phyloP scores from a whole-genome alignment of 2,888 invertebrate species.

The Quadriops clusia region DNA sequence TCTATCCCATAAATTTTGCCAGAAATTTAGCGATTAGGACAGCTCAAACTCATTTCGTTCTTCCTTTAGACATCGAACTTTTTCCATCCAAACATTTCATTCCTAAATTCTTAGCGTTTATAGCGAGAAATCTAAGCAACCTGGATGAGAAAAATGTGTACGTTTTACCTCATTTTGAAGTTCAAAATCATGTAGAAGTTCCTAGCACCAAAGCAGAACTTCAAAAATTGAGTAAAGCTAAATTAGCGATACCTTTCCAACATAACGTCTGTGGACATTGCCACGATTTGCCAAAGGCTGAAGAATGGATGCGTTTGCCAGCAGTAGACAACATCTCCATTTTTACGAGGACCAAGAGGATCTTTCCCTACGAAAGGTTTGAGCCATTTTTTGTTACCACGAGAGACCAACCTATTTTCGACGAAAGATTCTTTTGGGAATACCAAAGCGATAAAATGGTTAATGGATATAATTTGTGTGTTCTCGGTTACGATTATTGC shows the following conservation, averaged over 20 bases:
- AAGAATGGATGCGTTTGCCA: constrained; percentile 30
- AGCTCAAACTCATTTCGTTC: constrained; percentile 26
- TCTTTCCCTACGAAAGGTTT: constrained; percentile 34
- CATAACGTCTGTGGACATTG: constrained; percentile 40
- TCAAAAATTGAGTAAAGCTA: constrained; percentile 25
- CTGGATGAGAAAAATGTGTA: constrained; percentile 24
- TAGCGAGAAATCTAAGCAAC: constrained; percentile 12
- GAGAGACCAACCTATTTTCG: constrained; percentile 37
- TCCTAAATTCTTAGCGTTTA: constrained; percentile 21
- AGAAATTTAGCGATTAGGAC: constrained; percentile 26
- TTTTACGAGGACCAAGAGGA: constrained; percentile 34
- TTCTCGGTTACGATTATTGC: constrained; percentile 75
- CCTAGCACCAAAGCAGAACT: constrained; percentile 56
- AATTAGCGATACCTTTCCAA: constrained; percentile 41
- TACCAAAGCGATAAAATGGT: constrained; percentile 42
- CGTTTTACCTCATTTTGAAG: constrained; percentile 26
- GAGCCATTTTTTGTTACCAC: constrained; percentile 44
- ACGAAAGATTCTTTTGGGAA: constrained; percentile 42
- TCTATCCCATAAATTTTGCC: constrained; percentile 28
- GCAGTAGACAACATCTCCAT: constrained; percentile 26
- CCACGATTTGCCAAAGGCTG: constrained; percentile 36
- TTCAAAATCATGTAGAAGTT: constrained; percentile 39
- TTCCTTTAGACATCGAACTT: constrained; percentile 28
- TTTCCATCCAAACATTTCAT: constrained; percentile 25
- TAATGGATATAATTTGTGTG: constrained; percentile 74